Evolutionary conservation across 1,140 invertebrate species (phyloP), one percentile per base, ranked within the genome.

Genomic region (Drosophila paulistorum): DNA sequence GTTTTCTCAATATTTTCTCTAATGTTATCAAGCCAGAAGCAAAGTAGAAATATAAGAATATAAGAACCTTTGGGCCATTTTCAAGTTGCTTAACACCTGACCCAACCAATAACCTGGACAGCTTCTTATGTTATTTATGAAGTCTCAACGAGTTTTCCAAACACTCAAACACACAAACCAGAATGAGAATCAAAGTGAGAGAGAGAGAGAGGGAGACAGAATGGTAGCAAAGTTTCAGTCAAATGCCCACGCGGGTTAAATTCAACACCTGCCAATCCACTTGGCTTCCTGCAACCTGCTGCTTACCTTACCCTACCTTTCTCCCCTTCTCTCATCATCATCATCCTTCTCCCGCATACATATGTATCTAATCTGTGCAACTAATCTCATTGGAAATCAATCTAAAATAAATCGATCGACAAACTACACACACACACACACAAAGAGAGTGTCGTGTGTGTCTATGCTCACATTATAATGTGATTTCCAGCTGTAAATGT

Each of bases 361-460:
- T 74, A 68, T 75, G 75, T 75, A 75, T 68, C 17, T 78, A 78
- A 78, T 75, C 76, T 78, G 72, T 54, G 66, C 64, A 65, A 76
- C 79, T 82, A 87, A 87, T 87, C 84, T 78, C 76, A 83, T 86
- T 83, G 72, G 76, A 86, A 83, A 86, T 86, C 82, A 79, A 87
- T 87, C 79, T 75, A 86, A 86, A 85, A 85, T 84, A 84, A 86
- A 66, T 77, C 71, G 64, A 77, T 68, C 70, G 67, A 75, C 72
- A 71, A 75, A 72, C 42, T 74, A 23, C 1, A 4, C 23, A 26
- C 23, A 61, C 70, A 70, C 72, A 68, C 70, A 71, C 61, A 33
- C 33, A 14, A 51, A 58, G 60, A 54, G 65, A 60, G 65, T 64
- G 9, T 23, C 6, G 13, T 45, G 42, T 17, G 45, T 51, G 45